Percentiles rank a stretch among this genome's conserved stretches.
phyloP scores from a whole-genome alignment of 2,113 vertebrate genomes.

The Lophura nycthemera region DNA sequence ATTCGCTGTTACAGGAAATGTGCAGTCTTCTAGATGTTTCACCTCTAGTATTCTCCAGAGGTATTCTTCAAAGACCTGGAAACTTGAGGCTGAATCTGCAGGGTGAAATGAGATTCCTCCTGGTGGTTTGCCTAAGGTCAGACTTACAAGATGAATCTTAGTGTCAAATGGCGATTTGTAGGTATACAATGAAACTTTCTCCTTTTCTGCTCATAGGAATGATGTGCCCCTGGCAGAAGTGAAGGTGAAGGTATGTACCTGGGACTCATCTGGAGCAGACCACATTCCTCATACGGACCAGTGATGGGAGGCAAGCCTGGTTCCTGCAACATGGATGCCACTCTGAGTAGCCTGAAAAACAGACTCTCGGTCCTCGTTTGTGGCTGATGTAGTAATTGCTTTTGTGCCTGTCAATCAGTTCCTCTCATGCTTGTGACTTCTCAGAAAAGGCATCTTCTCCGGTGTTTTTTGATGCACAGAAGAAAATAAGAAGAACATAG shows the following conservation, averaged over 20 bases:
- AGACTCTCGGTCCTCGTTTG: neutral
- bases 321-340: neutral
- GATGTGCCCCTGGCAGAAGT: neutral
- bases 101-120: neutral
- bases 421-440: neutral
- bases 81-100: neutral
- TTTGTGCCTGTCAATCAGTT: neutral
- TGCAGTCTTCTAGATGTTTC: neutral
- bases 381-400: neutral
- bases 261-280: neutral
- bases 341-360: neutral
- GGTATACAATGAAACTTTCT: neutral
- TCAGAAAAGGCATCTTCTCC: neutral
- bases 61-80: neutral
- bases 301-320: rapidly evolving
- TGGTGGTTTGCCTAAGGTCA: neutral
- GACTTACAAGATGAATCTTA: neutral
- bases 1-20: neutral
- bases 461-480: neutral
- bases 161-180: neutral
- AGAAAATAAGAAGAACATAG: neutral
- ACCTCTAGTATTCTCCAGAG: neutral
- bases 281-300: neutral
- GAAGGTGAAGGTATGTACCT: neutral
- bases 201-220: neutral